Conservation (phyloP, 1,140 invertebrate genomes). For the Limonius californicus region DNA sequence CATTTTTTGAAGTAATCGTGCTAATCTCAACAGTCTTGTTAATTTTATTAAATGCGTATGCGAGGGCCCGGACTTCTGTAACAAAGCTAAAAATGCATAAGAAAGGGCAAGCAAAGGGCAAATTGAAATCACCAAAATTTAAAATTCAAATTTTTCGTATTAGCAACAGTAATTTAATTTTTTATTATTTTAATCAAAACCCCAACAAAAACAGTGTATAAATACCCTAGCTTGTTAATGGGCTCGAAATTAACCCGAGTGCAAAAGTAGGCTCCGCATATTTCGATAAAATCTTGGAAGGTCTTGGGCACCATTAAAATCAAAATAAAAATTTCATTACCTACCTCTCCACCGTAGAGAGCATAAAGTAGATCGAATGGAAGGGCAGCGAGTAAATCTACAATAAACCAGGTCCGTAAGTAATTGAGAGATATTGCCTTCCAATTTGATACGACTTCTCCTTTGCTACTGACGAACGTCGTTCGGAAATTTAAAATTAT, state of each 20-base stretch:
- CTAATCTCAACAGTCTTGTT: constrained; percentile 85
- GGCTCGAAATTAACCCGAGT: too few species aligned
- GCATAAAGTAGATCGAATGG: constrained; percentile 95
- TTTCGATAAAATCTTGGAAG: too few species aligned
- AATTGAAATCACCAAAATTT: too few species aligned
- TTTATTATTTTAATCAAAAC: too few species aligned
- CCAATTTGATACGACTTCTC: constrained; percentile 94
- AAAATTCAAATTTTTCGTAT: too few species aligned
- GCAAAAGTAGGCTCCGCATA: too few species aligned
- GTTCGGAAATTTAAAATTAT: constrained; percentile 98
- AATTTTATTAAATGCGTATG: constrained; percentile 95
- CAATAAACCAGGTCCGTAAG: constrained; percentile 91
- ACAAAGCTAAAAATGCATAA: constrained; percentile 19
- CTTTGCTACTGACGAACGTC: constrained; percentile 97
- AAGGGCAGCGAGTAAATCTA: constrained; percentile 91
- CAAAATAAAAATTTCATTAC: constrained; percentile 33
- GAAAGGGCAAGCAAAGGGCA: too few species aligned
- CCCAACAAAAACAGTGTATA: too few species aligned
- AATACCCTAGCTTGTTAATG: too few species aligned
- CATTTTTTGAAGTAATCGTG: constrained; percentile 94
- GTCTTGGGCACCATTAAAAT: too few species aligned
- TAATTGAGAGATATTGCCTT: constrained; percentile 87
- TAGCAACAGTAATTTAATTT: too few species aligned
- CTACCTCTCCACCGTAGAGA: constrained; percentile 80
- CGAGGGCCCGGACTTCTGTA: constrained; percentile 60